Conservation (phyloP, 2,113 vertebrate species). For the Irena cyanogastra region DNA sequence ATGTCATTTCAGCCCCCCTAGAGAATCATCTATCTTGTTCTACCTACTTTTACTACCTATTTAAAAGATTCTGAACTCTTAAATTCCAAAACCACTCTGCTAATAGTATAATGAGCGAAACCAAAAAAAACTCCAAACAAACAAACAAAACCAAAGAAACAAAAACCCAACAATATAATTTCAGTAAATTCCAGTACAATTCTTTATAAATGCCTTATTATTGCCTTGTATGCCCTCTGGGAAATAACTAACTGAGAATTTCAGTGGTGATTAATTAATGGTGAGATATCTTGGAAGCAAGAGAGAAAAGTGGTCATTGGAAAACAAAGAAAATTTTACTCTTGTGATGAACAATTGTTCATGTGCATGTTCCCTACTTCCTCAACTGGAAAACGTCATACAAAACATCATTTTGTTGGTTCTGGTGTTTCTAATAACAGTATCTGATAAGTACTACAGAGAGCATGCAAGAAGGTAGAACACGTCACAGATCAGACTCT, state of each 20-base stretch:
- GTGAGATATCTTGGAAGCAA: neutral
- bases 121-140: neutral
- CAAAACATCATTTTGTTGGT: neutral
- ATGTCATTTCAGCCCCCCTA: neutral
- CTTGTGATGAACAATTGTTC: neutral
- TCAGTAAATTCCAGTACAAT: neutral
- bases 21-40: neutral
- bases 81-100: neutral
- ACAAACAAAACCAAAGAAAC: neutral
- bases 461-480: neutral
- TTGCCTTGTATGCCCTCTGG: neutral
- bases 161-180: neutral
- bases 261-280: neutral
- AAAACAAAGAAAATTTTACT: neutral
- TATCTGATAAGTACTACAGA: neutral
- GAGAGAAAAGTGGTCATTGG: neutral
- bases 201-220: neutral
- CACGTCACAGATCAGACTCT: neutral
- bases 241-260: neutral
- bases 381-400: neutral
- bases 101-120: neutral
- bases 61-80: neutral
- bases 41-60: neutral
- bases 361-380: neutral
- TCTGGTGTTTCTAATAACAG: neutral